Evolutionary conservation across 2,797 vertebrate species (phyloP).

Genomic region (Peromyscus nudipes): DNA sequence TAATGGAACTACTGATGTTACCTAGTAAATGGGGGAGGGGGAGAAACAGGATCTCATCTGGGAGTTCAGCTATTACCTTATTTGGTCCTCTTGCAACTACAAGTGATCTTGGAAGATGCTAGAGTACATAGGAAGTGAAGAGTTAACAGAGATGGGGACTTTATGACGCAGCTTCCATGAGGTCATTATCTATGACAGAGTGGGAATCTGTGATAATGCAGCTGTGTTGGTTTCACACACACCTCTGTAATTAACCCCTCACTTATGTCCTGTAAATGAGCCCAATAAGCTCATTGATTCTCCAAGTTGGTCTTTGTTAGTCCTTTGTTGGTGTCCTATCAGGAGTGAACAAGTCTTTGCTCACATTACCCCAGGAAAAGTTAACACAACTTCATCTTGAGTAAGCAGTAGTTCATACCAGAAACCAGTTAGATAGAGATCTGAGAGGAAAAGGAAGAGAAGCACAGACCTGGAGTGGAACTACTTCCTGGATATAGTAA

Average conservation of each 20-base stretch:
- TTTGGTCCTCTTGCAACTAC: neutral
- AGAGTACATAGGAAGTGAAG: neutral
- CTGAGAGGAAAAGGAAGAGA: neutral
- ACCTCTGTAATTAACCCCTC: neutral
- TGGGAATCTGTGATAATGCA: neutral
- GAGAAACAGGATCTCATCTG: neutral
- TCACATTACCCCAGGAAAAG: neutral
- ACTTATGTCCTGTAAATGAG: neutral
- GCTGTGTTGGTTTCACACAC: neutral
- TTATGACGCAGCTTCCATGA: neutral
- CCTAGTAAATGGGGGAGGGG: neutral
- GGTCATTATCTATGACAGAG: neutral
- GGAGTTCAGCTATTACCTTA: neutral
- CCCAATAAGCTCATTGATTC: neutral
- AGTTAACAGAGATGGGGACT: neutral
- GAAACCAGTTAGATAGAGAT: neutral
- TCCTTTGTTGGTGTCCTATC: neutral
- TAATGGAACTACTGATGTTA: neutral
- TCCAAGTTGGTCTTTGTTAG: neutral
- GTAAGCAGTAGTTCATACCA: neutral
- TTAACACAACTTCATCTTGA: neutral
- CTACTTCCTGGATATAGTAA: neutral
- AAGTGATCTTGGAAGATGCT: neutral
- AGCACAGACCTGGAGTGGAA: neutral
- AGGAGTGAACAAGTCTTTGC: neutral